Percentiles rank a stretch among this genome's conserved stretches.
phyloP scores from a whole-genome alignment of 2,888 invertebrate genomes.

The Ramazzottius varieornatus region DNA sequence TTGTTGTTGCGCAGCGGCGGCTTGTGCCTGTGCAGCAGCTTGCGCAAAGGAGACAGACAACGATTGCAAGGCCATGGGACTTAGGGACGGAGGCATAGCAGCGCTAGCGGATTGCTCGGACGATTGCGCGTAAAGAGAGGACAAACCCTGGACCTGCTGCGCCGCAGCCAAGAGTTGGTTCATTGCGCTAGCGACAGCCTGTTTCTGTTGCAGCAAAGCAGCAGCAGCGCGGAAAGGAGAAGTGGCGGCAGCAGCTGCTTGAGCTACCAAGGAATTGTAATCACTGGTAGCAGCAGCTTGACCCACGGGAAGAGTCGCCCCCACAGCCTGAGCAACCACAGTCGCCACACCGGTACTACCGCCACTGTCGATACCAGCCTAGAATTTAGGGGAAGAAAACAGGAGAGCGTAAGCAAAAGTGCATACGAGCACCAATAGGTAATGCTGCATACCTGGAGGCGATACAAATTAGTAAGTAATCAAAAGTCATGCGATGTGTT shows the following conservation, averaged over 20 bases:
- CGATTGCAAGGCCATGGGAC: neutral
- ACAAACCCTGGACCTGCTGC: conserved; percentile 4
- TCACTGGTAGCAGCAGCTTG: neutral
- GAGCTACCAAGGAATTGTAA: neutral
- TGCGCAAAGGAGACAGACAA: neutral
- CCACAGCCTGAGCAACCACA: neutral
- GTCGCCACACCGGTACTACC: neutral
- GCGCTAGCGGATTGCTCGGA: neutral
- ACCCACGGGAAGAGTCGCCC: neutral
- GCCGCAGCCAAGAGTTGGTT: conserved; percentile 5
- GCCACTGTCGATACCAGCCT: neutral
- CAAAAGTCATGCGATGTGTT: too few relatives aligned
- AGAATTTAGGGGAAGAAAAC: neutral
- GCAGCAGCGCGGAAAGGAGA: neutral
- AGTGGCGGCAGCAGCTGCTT: neutral
- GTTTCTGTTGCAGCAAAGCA: neutral
- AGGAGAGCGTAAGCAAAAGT: neutral
- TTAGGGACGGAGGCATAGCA: neutral
- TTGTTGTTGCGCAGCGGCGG: neutral
- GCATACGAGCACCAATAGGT: neutral
- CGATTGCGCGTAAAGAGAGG: neutral
- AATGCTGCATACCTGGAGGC: neutral
- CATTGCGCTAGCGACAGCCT: conserved; percentile 7
- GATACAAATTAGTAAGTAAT: too few relatives aligned
- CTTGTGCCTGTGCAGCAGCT: neutral